A percentile compares a stretch with the other conserved stretches of the same genome.
These are phyloP conservation scores for Notodonta dromedarius DNA, from an alignment of 2,888 invertebrate species.

Conservation along the genomic window DNA sequence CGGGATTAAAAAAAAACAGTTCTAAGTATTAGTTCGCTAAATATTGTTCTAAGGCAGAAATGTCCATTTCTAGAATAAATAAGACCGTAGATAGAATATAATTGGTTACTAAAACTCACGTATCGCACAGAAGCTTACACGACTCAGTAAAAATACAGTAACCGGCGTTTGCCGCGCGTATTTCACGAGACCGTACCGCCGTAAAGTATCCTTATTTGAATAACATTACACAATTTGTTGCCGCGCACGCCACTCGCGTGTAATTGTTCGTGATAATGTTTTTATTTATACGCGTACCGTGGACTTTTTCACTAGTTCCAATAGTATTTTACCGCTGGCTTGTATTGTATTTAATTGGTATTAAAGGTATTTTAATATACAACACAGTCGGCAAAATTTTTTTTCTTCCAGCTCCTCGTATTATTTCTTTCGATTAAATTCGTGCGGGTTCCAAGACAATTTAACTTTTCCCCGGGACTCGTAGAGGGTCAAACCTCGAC, in stretches of 20 bases:
- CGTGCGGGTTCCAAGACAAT: too few relatives aligned
- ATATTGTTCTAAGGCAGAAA: too few relatives aligned
- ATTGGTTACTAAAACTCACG: not conserved
- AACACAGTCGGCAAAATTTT: too few relatives aligned
- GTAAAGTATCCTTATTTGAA: slow-evolving; percentile 15
- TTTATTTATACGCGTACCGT: slow-evolving; percentile 12
- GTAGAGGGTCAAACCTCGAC: too few relatives aligned
- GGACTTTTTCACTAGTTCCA: not conserved
- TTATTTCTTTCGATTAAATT: too few relatives aligned
- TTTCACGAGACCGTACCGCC: not conserved
- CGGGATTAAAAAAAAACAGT: too few relatives aligned
- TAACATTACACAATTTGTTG: slow-evolving; percentile 14
- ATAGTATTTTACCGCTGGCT: not conserved
- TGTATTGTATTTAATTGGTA: not conserved
- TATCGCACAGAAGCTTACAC: not conserved
- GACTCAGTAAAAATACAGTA: not conserved
- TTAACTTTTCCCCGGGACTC: too few relatives aligned
- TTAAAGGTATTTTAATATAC: not conserved
- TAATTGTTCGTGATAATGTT: slow-evolving; percentile 30
- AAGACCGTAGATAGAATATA: too few relatives aligned
- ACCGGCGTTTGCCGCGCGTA: not conserved
- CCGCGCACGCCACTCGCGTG: slow-evolving; percentile 10
- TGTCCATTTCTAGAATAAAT: too few relatives aligned
- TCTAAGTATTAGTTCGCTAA: too few relatives aligned
- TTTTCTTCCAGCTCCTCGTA: too few relatives aligned